Percentiles rank a stretch among this genome's conserved stretches.
Conservation (phyloP, 2,888 invertebrate genomes). For the Drosophila anomalipes region DNA sequence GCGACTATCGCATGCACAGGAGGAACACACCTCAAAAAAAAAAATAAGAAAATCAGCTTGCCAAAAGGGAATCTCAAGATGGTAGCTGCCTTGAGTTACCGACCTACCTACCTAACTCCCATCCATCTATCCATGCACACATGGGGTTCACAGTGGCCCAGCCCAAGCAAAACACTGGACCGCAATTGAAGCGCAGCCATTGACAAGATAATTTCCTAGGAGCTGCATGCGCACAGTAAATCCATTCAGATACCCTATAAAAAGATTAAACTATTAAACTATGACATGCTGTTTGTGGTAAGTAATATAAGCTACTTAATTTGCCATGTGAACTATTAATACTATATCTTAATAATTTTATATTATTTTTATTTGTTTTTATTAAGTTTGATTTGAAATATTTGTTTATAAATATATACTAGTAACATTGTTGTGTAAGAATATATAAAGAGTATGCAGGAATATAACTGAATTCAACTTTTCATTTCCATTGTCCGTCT, state of each 20-base stretch:
- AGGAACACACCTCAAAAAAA: slow-evolving; percentile 73
- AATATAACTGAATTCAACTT: background rate
- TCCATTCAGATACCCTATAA: slow-evolving; percentile 56
- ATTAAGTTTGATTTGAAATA: background rate
- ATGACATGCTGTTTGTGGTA: background rate
- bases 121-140: slow-evolving; percentile 26
- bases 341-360: background rate
- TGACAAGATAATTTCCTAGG: slow-evolving; percentile 77
- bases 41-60: slow-evolving; percentile 35
- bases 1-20: slow-evolving; percentile 50
- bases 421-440: background rate
- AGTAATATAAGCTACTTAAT: background rate
- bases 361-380: background rate
- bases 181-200: slow-evolving; percentile 76
- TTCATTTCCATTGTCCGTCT: slow-evolving; percentile 57
- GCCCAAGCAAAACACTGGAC: slow-evolving; percentile 56
- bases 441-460: slow-evolving; percentile 23
- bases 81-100: slow-evolving; percentile 47
- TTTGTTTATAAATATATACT: background rate
- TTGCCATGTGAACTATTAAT: background rate
- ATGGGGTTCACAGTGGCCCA: slow-evolving; percentile 49
- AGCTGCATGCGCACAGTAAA: slow-evolving; percentile 67
- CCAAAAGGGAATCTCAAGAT: slow-evolving; percentile 49
- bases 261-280: too few species aligned
- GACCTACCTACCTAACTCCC: slow-evolving; percentile 37